Evolutionary conservation across 2,888 invertebrate species (phyloP), one percentile per base, ranked within the genome.

Genomic region (Digitonthophagus gazella): DNA sequence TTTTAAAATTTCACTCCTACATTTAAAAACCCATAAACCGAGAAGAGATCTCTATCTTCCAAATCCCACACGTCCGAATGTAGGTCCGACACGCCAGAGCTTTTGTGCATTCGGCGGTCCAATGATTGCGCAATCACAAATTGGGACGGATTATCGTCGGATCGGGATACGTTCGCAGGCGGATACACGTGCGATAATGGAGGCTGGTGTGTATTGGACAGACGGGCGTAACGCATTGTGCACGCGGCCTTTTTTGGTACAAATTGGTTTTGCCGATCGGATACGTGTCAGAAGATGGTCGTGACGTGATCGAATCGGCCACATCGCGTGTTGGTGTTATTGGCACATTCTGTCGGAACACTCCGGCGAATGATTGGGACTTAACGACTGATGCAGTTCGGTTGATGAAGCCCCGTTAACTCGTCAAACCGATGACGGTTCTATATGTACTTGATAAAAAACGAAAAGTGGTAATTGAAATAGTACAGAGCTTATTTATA

Each of bases 191-290:
- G 28, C 6, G 28, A 44, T 44, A 44, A 44, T 44, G 28, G 28
- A 44, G 28, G 11, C 8, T 44, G 11, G 28, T 11, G 8, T 44
- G 28, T 44, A 44, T 44, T 44, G 28, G 28, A 44, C 28, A 44
- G 28, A 44, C 28, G 28, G 28, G 28, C 28, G 28, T 44, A 44
- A 44, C 28, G 28, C 28, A 44, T 44, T 44, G 28, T 44, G 28
- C 28, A 44, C 28, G 28, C 61, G 61, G 61, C 20, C 61, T 18
- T 18, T 61, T 61, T 61, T 61, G 61, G 61, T 61, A 61, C 61
- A 61, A 61, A 61, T 61, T 20, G 61, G 61, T 61, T 61, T 61
- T 19, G 61, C 61, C 61, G 18, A 61, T 61, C 61, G 61, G 61
- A 61, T 61, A 61, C 19, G 61, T 61, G 61, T 61, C 61, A 61